Percentiles rank a stretch among this genome's conserved stretches.
These are phyloP conservation scores for Cryptops parisi DNA, from an alignment of 2,888 invertebrate genomes.

Conservation along the genomic window DNA sequence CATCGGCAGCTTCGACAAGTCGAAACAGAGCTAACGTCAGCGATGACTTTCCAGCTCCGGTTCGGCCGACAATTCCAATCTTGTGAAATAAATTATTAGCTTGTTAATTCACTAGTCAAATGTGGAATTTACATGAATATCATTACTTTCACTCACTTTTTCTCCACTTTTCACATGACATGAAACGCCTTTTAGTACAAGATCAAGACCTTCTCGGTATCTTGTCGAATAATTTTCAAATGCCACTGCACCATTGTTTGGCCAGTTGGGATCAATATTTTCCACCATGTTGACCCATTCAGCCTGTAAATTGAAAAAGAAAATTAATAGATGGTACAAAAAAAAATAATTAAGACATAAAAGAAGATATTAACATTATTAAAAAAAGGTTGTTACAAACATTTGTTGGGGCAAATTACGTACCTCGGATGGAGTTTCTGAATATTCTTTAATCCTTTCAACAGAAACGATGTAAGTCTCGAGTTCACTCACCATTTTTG, in stretches of 20 bases:
- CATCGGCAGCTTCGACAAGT: slow-evolving; percentile 28
- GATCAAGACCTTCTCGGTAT: slow-evolving; percentile 71
- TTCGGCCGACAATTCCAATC: slow-evolving; percentile 32
- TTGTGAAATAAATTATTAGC: background rate
- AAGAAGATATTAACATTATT: background rate
- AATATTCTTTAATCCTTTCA: slow-evolving; percentile 7
- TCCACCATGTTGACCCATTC: slow-evolving; percentile 28
- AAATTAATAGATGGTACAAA: background rate
- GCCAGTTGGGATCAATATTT: slow-evolving; percentile 59
- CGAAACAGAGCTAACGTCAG: slow-evolving; percentile 29
- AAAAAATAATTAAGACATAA: background rate
- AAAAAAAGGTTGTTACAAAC: background rate
- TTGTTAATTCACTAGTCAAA: background rate
- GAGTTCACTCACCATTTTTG: background rate
- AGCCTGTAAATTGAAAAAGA: slow-evolving; percentile 15
- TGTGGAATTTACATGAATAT: background rate
- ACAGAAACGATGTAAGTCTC: slow-evolving; percentile 10
- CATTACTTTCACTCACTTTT: slow-evolving; percentile 39
- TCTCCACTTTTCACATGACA: slow-evolving; percentile 67
- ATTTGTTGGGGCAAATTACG: background rate
- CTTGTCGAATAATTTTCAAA: slow-evolving; percentile 70
- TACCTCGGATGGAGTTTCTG: background rate
- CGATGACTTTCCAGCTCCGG: slow-evolving; percentile 31
- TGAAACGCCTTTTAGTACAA: slow-evolving; percentile 64
- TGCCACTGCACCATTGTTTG: slow-evolving; percentile 58